Evolutionary conservation across 1,140 invertebrate genomes (phyloP).

Genomic region (Diuraphis noxia): DNA sequence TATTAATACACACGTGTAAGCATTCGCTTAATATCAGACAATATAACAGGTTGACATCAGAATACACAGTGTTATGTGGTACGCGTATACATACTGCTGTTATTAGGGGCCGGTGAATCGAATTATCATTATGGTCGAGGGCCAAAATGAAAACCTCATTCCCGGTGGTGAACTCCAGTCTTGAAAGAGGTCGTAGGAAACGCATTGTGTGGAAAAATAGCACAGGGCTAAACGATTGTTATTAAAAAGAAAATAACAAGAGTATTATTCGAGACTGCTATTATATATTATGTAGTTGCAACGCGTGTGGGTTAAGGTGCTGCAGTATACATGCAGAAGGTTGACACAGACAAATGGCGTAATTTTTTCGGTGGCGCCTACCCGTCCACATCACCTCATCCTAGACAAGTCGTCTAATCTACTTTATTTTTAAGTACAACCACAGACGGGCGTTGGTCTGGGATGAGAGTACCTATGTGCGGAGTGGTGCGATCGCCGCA

Average conservation of each 20-base stretch:
- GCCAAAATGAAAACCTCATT: not conserved
- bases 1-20: too few relatives aligned
- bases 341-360: conserved; percentile 37
- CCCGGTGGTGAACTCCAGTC: too few relatives aligned
- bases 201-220: not conserved
- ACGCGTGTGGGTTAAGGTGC: not conserved
- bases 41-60: too few relatives aligned
- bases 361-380: not conserved
- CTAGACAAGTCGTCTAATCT: not conserved
- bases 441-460: too few relatives aligned
- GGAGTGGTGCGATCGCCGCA: not conserved
- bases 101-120: too few relatives aligned
- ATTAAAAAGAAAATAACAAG: not conserved
- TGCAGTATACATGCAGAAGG: not conserved
- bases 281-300: too few relatives aligned
- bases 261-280: not conserved
- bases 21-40: too few relatives aligned
- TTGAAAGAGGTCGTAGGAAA: not conserved
- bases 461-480: not conserved
- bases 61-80: too few relatives aligned
- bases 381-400: not conserved
- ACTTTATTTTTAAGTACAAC: conserved; percentile 1
- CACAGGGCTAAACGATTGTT: not conserved
- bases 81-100: too few relatives aligned
- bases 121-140: not conserved